phyloP scores from a whole-genome alignment of 2,888 invertebrate genomes.

The Cepaea hortensis region DNA sequence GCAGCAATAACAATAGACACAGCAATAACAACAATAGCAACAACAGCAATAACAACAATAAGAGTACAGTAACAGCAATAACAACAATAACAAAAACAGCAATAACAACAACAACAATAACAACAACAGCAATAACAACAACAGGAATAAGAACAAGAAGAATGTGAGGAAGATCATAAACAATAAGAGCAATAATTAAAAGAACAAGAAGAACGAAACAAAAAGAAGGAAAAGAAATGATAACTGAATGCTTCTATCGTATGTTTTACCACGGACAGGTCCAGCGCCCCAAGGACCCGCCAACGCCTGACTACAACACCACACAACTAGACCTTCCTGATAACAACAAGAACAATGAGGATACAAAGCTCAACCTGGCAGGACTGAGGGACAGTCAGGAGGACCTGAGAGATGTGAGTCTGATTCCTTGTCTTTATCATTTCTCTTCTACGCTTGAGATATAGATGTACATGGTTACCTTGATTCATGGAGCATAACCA shows the following conservation, averaged over 20 bases:
- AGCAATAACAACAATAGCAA: too few species aligned
- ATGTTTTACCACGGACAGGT: neutral
- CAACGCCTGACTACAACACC: conserved; percentile 46
- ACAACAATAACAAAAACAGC: too few species aligned
- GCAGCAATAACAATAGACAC: too few species aligned
- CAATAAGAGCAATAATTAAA: neutral
- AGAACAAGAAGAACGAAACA: neutral
- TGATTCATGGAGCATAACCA: too few species aligned
- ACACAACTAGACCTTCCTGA: conserved; percentile 26
- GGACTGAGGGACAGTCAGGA: conserved; percentile 21
- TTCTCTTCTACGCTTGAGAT: too few species aligned
- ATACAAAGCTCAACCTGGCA: conserved; percentile 19
- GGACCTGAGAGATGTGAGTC: conserved; percentile 38
- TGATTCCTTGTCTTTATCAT: too few species aligned
- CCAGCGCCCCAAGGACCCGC: conserved; percentile 32
- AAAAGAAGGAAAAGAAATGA: neutral
- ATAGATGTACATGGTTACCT: too few species aligned
- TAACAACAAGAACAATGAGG: neutral
- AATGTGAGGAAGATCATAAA: neutral
- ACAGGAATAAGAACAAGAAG: neutral
- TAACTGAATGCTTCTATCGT: neutral
- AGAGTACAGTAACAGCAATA: too few species aligned
- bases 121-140: too few species aligned
- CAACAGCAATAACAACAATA: too few species aligned
- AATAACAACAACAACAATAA: too few species aligned